Base-by-base conservation (phyloP, 2,888 invertebrate genomes). In the Smittia sp. region DNA sequence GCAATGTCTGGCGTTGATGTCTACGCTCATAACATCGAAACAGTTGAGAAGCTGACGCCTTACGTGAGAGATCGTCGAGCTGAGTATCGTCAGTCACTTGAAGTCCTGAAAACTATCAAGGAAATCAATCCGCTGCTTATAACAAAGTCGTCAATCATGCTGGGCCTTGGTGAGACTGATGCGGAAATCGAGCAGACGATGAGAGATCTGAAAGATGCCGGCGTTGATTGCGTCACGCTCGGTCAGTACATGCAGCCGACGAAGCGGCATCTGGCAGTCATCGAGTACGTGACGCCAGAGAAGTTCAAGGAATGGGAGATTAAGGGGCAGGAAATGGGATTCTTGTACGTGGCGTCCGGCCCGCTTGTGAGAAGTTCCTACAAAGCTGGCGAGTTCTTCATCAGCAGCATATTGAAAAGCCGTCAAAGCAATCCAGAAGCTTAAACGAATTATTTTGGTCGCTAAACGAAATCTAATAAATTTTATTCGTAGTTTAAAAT, bases 231-330 rank as follows among this genome's bases (percentile, higher is more conserved):
- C 80, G 82, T 99, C 0, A 99, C 99, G 0, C 84, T 99, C 3
- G 99, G 99, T 0, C 99, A 99, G 80, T 99, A 99, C 83, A 99
- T 99, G 98, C 99, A 99, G 81, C 99, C 99, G 0, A 99, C 98
- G 0, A 98, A 96, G 79, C 86, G 92, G 7, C 99, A 99, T 81
- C 85, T 99, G 25, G 94, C 93, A 84, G 92, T 97, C 0, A 89
- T 90, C 58, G 98, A 99, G 81, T 99, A 98, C 84, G 94, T 99
- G 0, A 97, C 96, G 0, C 98, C 98, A 0, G 92, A 91, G 75
- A 96, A 95, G 83, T 99, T 93, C 81, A 86, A 90, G 78, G 84
- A 89, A 73, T 98, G 96, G 96, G 92, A 96, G 81, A 82, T 84
- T 22, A 83, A 89, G 4, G 98, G 98, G 0, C 85, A 88, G 73